phyloP scores from a whole-genome alignment of 30 jellyfish, hydroid and myxozoan genomes.

The Turritopsis rubra region DNA sequence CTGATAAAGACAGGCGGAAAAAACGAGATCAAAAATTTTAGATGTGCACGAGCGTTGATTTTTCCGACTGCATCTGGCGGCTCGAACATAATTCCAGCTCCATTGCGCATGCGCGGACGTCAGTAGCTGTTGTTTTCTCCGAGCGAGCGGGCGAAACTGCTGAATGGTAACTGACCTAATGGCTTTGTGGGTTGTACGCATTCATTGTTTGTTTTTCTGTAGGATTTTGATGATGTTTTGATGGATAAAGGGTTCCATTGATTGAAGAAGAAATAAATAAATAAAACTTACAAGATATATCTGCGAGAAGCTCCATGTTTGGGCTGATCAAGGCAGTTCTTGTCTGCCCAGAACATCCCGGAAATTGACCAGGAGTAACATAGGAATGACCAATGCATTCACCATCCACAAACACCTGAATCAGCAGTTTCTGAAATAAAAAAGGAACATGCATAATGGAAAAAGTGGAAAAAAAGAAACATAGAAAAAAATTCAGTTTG shows the following conservation, averaged over 20 bases:
- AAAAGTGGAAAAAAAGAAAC: neutral
- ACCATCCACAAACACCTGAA: neutral
- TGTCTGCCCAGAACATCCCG: neutral
- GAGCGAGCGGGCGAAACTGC: no score
- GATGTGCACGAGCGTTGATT: no score
- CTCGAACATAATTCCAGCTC: no score
- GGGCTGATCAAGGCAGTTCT: neutral
- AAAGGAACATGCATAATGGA: neutral
- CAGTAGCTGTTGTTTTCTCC: no score
- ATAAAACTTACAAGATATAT: neutral
- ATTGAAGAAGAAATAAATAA: neutral
- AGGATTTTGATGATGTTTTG: neutral
- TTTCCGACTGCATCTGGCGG: no score
- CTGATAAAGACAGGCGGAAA: no score
- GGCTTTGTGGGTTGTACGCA: no score
- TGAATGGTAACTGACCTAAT: no score
- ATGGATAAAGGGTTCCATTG: neutral
- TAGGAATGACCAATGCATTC: slow-evolving; percentile 12
- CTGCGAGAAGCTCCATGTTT: neutral
- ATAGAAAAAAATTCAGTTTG: neutral
- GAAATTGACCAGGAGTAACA: slow-evolving; percentile 1
- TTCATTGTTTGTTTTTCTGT: no score
- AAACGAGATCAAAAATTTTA: no score
- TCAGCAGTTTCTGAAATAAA: neutral
- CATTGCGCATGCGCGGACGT: no score